A percentile compares a stretch with the other conserved stretches of the same genome.
Conservation (phyloP, 2,888 invertebrate genomes). For the Tricholauxania praeusta region DNA sequence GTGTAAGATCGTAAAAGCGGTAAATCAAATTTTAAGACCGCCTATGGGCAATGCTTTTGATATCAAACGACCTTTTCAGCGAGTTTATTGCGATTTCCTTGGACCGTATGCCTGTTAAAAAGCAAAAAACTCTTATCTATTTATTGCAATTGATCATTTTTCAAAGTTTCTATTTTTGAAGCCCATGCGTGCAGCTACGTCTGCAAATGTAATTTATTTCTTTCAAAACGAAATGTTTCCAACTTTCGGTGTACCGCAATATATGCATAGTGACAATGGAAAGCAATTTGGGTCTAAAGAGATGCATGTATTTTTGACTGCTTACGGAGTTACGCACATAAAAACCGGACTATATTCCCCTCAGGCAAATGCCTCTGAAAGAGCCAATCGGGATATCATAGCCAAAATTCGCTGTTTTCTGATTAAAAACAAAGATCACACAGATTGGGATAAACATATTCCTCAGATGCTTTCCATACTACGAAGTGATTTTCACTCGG, state of each 20-base stretch:
- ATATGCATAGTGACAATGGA: slow-evolving; percentile 53
- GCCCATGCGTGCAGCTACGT: slow-evolving; percentile 28
- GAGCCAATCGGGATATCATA: slow-evolving; percentile 39
- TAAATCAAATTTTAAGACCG: neutral
- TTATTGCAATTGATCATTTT: slow-evolving; percentile 39
- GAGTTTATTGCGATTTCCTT: slow-evolving; percentile 26
- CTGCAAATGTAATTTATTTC: slow-evolving; percentile 18
- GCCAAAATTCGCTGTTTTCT: slow-evolving; percentile 34
- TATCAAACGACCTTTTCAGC: neutral
- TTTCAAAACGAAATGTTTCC: slow-evolving; percentile 30
- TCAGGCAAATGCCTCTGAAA: slow-evolving; percentile 42
- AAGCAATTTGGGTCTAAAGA: slow-evolving; percentile 45
- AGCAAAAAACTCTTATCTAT: slow-evolving; percentile 21
- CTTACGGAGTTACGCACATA: slow-evolving; percentile 14
- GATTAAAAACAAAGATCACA: too few species aligned
- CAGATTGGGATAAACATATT: slow-evolving; percentile 26
- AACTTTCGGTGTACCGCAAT: slow-evolving; percentile 45
- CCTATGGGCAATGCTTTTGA: neutral
- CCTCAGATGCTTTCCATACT: slow-evolving; percentile 23
- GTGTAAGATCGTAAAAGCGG: neutral
- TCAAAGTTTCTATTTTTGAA: slow-evolving; percentile 36
- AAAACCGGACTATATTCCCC: slow-evolving; percentile 38
- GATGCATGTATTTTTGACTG: slow-evolving; percentile 38
- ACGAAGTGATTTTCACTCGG: slow-evolving; percentile 35
- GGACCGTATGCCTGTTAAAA: slow-evolving; percentile 40